Evolutionary conservation across 2,888 invertebrate species (phyloP).

Genomic region (Tenthredo mesomela): DNA sequence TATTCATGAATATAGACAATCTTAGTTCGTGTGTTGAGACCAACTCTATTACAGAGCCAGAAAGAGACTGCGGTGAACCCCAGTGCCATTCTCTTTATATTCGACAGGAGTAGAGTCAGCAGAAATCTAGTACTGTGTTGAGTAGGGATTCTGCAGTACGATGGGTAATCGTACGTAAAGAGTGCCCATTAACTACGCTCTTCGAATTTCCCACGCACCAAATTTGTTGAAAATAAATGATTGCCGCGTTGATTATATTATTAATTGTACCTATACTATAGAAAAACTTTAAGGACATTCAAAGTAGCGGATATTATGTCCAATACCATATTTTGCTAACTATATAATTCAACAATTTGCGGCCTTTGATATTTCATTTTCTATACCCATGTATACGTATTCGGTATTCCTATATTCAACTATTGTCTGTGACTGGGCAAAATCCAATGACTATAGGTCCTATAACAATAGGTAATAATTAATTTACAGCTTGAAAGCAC

Average conservation of each 20-base stretch:
- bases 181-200: neutral
- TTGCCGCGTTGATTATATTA: neutral
- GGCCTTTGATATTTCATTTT: neutral
- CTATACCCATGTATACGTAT: neutral
- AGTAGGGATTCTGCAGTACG: slow-evolving; percentile 42
- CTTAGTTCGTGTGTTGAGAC: neutral
- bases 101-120: slow-evolving; percentile 30
- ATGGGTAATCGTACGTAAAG: neutral
- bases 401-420: neutral
- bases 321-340: neutral
- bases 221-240: slow-evolving; percentile 27
- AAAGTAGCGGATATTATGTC: neutral
- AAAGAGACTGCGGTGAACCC: slow-evolving; percentile 40
- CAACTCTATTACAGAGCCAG: slow-evolving; percentile 20
- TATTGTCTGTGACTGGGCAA: neutral
- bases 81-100: slow-evolving; percentile 51
- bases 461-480: neutral
- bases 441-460: neutral
- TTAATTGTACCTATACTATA: neutral
- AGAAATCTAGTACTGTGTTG: slow-evolving; percentile 7
- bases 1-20: slow-evolving; percentile 18
- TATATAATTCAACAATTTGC: neutral
- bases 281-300: slow-evolving; percentile 21
- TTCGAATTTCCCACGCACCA: neutral
- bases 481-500: neutral